Evolutionary conservation across 1,140 invertebrate genomes (phyloP), one percentile per base, ranked within the genome.

Genomic region (Neodiprion virginianus): DNA sequence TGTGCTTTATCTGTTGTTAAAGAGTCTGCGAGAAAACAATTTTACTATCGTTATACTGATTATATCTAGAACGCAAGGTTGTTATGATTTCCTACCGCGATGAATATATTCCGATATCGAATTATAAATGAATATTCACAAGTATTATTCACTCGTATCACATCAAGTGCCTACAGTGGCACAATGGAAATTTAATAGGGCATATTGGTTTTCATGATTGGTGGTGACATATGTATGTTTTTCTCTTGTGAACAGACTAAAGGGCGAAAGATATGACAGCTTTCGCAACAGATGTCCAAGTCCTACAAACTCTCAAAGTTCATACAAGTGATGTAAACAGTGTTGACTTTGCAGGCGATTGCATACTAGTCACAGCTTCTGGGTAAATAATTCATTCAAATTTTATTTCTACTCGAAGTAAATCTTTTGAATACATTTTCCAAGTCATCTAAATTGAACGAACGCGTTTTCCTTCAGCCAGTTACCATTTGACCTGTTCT

Each of bases 251-350:
- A 61, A 61, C 53, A 12, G 11, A 61, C n/a, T 17, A 17, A 61
- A 61, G 53, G 53, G 70, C 53, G 48, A 40, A 50, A 50, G 48
- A 71, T 17, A 71, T 71, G 70, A 48, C 48, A 47, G 48, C 48
- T n/a, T 21, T 71, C 48, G 81, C 81, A 17, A 81, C 78, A 67
- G 79, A 86, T 49, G 87, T 87, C 21, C 86, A 84, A 75, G 75
- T 86, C 70, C 76, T 93, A 48, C 92, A 93, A 83, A 90, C 81
- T 40, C 78, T 93, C 1, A 84, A 85, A 40, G 81, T 81, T 21
- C 92, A 94, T 79, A 88, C 87, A 1, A 93, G 91, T 79, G 93
- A 94, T 85, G 89, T 95, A 40, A 94, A 92, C 61, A 87, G 87
- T 72, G 90, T 92, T 65, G 91, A 92, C 83, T 93, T 93, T 82